Evolutionary conservation across 2,888 invertebrate genomes (phyloP), one percentile per base, ranked within the genome.

Genomic region (Callosobruchus maculatus): DNA sequence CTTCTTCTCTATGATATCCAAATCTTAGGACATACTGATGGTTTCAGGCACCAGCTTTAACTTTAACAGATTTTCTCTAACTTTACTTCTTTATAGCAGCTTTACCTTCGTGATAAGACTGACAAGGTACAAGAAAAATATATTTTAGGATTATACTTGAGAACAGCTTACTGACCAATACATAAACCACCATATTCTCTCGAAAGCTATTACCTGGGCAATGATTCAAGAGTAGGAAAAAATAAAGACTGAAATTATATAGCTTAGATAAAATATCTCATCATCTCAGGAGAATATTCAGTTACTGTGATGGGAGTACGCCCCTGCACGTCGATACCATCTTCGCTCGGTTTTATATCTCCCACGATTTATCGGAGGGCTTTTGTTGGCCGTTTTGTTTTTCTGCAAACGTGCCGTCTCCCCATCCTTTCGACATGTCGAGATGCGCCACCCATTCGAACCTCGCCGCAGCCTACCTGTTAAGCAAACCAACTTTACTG

Each of bases 301-400:
- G 13, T 49, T 49, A 49, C 49, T 13, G 49, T 49, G 49, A 49
- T 49, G 49, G 49, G 49, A 49, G 49, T 49, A 49, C 49, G 49
- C 49, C 49, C 49, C 49, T 49, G 49, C 49, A 49, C 49, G 49
- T 68, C 69, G 73, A 73, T 73, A 71, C 31, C 69, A 73, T 71
- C 31, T 73, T 66, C 26, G 21, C 68, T 73, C 71, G 73, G 66
- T 73, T 71, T 71, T 68, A 69, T 71, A 71, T 73, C 73, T 71
- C 68, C 73, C 73, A 73, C 73, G 73, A 73, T 72, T 49, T 49
- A 49, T 49, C 49, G 49, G 49, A 7, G 49, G 49, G 18, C 49
- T 49, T 49, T 49, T 49, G 49, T 49, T 49, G 49, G 49, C 49
- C 49, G 49, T 49, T 49, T 49, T 49, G 49, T 49, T 49, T 49